Conservation (phyloP, 2,113 vertebrate species). For the Eupsittula cactorum region DNA sequence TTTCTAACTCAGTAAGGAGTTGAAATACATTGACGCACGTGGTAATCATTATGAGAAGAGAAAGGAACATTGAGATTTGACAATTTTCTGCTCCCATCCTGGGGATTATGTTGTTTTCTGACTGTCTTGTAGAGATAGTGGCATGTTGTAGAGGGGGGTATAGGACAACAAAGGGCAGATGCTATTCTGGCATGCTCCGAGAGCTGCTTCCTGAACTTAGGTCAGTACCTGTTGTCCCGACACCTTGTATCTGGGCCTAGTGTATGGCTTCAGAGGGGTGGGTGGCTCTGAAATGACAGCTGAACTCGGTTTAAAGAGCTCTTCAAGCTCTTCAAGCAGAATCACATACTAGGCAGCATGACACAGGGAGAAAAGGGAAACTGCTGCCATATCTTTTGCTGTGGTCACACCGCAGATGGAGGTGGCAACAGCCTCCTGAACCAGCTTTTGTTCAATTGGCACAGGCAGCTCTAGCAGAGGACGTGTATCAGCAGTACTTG, state of each 20-base stretch:
- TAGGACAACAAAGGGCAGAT: background rate
- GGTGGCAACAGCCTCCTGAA: background rate
- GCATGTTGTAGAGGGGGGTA: background rate
- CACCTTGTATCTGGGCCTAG: background rate
- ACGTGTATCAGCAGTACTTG: background rate
- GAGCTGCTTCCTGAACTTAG: background rate
- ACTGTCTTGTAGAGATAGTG: background rate
- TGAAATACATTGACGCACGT: conserved; percentile 31
- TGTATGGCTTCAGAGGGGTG: background rate
- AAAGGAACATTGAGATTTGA: background rate
- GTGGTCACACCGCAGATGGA: background rate
- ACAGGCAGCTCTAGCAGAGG: background rate
- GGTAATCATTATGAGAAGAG: conserved; percentile 42
- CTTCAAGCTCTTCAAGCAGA: background rate
- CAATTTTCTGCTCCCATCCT: background rate
- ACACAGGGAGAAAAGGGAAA: background rate
- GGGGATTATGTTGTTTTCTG: background rate
- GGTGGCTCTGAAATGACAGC: background rate
- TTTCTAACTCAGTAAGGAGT: conserved; percentile 6
- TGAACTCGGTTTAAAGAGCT: background rate
- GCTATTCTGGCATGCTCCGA: background rate
- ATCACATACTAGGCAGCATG: accelerated
- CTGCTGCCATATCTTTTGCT: background rate
- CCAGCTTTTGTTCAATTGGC: conserved; percentile 12
- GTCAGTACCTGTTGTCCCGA: background rate